These are phyloP conservation scores for Noctua fimbriata DNA, from an alignment of 2,888 invertebrate genomes.

Conservation along the genomic window DNA sequence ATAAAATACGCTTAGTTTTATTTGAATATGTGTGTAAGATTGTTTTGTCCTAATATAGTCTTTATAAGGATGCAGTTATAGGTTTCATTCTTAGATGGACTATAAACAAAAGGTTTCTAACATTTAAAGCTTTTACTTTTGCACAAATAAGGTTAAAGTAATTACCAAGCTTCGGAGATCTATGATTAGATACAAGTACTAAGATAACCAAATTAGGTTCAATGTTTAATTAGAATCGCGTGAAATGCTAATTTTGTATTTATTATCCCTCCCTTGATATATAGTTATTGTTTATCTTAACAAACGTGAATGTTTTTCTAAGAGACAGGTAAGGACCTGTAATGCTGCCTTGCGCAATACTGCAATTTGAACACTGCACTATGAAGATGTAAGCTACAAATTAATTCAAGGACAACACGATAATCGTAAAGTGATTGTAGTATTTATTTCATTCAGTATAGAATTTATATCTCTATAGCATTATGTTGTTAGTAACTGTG, in stretches of 20 bases:
- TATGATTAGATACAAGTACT: slow-evolving; percentile 32
- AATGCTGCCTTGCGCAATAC: slow-evolving; percentile 46
- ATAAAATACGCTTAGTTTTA: neutral
- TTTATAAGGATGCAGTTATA: neutral
- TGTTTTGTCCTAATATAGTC: neutral
- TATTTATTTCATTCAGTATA: slow-evolving; percentile 33
- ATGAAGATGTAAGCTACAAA: slow-evolving; percentile 53
- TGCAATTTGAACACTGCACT: slow-evolving; percentile 16
- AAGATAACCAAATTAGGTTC: slow-evolving; percentile 53
- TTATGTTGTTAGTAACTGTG: slow-evolving; percentile 17
- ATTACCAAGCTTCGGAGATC: slow-evolving; percentile 43
- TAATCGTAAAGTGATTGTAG: slow-evolving; percentile 51
- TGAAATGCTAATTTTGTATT: slow-evolving; percentile 49
- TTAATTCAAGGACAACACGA: slow-evolving; percentile 47
- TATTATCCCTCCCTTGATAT: slow-evolving; percentile 35
- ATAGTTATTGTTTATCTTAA: slow-evolving; percentile 32
- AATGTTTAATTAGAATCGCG: slow-evolving; percentile 41
- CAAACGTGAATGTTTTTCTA: slow-evolving; percentile 43
- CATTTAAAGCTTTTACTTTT: slow-evolving; percentile 18
- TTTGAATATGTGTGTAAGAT: neutral
- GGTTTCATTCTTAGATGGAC: neutral
- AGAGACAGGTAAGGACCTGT: slow-evolving; percentile 28
- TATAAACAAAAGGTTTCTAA: slow-evolving; percentile 16
- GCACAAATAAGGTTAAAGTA: slow-evolving; percentile 42
- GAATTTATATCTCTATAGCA: slow-evolving; percentile 16